These are phyloP conservation scores for Oreochromis tanganicae DNA, from an alignment of 2,113 vertebrate genomes.

Conservation along the genomic window DNA sequence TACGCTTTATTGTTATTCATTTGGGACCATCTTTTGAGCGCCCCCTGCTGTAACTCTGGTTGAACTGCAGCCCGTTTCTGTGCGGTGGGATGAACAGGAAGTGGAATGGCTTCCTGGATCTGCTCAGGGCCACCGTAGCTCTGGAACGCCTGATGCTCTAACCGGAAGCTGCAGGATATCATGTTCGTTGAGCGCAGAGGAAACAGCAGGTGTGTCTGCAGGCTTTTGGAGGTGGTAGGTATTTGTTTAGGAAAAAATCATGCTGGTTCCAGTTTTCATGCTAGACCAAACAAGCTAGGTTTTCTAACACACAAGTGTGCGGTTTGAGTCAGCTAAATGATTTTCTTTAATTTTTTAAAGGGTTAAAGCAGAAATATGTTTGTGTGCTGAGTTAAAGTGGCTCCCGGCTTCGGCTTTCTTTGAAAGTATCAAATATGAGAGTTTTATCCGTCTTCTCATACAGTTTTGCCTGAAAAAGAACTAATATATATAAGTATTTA, in stretches of 20 bases:
- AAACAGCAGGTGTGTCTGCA: not conserved
- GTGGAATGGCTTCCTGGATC: not conserved
- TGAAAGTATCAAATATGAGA: not conserved
- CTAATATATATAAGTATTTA: not conserved
- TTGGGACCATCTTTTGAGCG: not conserved
- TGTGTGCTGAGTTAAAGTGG: not conserved
- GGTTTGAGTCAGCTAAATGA: not conserved
- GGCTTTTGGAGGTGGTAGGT: not conserved
- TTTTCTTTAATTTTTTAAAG: not conserved
- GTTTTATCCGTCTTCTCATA: not conserved
- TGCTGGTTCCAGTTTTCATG: not conserved
- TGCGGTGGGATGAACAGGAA: not conserved
- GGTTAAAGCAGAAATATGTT: not conserved
- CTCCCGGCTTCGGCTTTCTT: not conserved
- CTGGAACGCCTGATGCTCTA: not conserved
- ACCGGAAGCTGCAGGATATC: not conserved
- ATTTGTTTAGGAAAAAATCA: not conserved
- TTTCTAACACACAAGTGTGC: not conserved
- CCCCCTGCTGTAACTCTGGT: not conserved
- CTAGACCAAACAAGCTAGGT: too few species aligned
- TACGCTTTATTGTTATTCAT: not conserved
- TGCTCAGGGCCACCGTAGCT: too few species aligned
- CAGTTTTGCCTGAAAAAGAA: not conserved
- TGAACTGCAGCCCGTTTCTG: not conserved
- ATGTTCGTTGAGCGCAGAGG: not conserved